Base-by-base conservation (phyloP, 2,113 vertebrate species). In the Colinus virginianus region DNA sequence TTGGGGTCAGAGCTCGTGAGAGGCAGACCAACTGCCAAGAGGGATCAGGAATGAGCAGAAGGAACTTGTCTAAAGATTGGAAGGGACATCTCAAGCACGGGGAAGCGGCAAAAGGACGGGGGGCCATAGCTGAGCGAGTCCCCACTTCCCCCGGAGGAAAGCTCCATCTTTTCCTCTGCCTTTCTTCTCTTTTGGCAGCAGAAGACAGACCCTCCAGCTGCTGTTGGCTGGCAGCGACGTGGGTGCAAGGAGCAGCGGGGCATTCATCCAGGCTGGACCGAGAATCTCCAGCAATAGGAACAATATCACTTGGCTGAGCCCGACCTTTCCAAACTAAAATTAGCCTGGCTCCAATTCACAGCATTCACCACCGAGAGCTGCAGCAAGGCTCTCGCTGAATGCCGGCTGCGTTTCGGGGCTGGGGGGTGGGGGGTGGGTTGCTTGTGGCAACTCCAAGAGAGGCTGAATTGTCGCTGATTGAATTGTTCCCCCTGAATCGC, bases 391-490 rank as follows among this genome's bases (percentile, higher is more conserved):
- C 78, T 9, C 26, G 11, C 40, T 82, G 49, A 69, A 87, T 51
- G 9, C 68, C 25, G 42, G 49, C 67, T 40, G 77, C 42, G 36
- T 3, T 40, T 20, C 36, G 32, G 36, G 72, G 43, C 40, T 9
- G 42, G 42, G 13, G 15, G 13, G 26, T 26, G 51, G 15, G 49
- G 80, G 72, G 17, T 36, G 36, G 36, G 36, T 7, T 45, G 30
- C 55, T 81, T 8, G 70, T 26, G 67, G 38, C 59, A 7, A 19
- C 64, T 93, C 95, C 91, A 92, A 90, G 88, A 87, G 62, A 0
- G 11, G 63, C 46, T 95, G 96, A 96, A 96, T 96, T 79, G 46
- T 7, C 22, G 32, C 84, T 96, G 92, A 96, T 95, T 93, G 32
- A 74, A 79, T 78, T 87, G 91, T 89, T 92, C 53, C 38, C 6